Base-by-base conservation (phyloP, 2,888 invertebrate species). In the Hipparchia semele region DNA sequence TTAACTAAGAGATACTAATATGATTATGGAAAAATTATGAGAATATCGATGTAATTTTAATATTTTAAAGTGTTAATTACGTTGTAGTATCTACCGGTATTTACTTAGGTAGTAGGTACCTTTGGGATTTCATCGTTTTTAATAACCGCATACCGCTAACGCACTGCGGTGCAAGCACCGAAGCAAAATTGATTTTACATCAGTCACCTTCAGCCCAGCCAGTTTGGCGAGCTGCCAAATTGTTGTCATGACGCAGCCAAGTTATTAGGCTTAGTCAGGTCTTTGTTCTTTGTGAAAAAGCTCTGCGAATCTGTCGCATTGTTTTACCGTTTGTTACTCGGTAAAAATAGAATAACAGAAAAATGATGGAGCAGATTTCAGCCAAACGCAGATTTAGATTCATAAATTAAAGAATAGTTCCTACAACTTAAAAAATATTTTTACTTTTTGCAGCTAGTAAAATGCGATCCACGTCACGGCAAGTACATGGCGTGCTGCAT, bases 401-500 rank as follows among this genome's bases (percentile, higher is more conserved):
- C 23, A 39, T 39, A 5, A 5, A 39, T 39, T 39, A 39, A 39
- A 39, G 39, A 39, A 39, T 39, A 39, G 39, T 39, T 5, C 49
- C n/a, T 54, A 6, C 2, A 58, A 8, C 7, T 23, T 2, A 39
- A 33, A 39, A 60, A 2, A 6, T 54, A 23, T 6, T 10, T 39
- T 23, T 53, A 69, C 72, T 59, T 45, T 6, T 87, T 85, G 2
- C 96, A 98, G 95, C 97, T 99, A 97, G 97, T 98, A 65, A 98
- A 98, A 89, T 98, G 98, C 86, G 98, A 98, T 84, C 98, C 98
- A 0, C 95, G 98, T 68, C 97, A 97, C 84, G 98, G 98, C 70
- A 98, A 98, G 88, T 98, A 98, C 92, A 96, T 98, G 98, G 98
- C 98, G 13, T 98, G 98, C 90, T 98, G 98, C 84, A 97, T 99